Evolutionary conservation across 2,113 vertebrate genomes (phyloP), one percentile per base, ranked within the genome.

Genomic region (Crotophaga sulcirostris): DNA sequence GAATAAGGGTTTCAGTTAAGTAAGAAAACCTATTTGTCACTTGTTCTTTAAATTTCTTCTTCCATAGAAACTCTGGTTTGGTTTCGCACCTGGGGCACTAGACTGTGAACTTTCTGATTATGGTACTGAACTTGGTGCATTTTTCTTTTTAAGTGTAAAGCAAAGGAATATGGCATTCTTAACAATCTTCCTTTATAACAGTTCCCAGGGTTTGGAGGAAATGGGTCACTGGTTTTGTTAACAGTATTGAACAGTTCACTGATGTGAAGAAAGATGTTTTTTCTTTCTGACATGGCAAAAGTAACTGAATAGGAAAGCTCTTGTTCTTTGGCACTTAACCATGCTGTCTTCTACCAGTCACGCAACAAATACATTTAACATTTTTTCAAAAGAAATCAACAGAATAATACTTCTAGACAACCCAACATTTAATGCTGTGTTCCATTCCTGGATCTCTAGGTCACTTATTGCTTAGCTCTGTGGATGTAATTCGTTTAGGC

Each of bases 181-280:
- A 93, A 87, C 31, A 94, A 40, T 68, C 26, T 88, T 75, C n/a
- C 36, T 52, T 92, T 77, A 42, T 69, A 84, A 69, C 23, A 49
- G 8, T 75, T 96, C 60, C 58, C 69, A 91, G 36, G 7, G 26
- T 77, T 90, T 95, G 34, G 13, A 93, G 34, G 64, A 84, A 94
- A 96, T 52, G 70, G 84, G 63, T 96, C 80, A 93, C 33, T 93
- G 86, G 11, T 75, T 64, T 36, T 97, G 74, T 89, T 94, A 93
- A 82, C 33, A 31, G 17, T 83, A 90, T 78, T 63, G 80, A 94
- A 84, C 69, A 92, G 73, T 72, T 93, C 89, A 87, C 36, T 92
- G 82, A 83, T 51, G 62, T 1, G 0, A 82, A 89, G 20, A 78
- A 93, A 69, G 75, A 56, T 44, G 36, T 92, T 67, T 93, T 91